Evolutionary conservation across 2,888 invertebrate genomes (phyloP), one percentile per base, ranked within the genome.

Genomic region (Parochlus steinenii): DNA sequence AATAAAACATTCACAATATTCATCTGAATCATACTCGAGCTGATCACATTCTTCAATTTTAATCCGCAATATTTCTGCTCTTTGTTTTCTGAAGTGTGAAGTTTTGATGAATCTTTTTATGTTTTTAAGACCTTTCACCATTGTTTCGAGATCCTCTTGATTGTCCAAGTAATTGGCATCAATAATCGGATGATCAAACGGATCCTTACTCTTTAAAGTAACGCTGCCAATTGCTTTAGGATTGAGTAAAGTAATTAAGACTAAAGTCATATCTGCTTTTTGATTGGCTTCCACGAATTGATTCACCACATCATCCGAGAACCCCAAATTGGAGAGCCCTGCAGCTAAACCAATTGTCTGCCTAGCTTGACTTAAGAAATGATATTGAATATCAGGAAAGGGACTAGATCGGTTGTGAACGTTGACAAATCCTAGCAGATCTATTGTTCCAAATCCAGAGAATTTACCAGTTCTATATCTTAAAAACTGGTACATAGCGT

Each of bases 1-100:
- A 18, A 83, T 64, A 42, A 76, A 71, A 49, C 87, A 87, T 47
- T 81, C 82, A 83, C 86, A 85, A 48, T 85, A 87, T 31, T 79
- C 79, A 49, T 86, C 82, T 8, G 75, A 72, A 45, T 74, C 73
- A 34, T 78, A 67, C 0, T 59, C 55, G 39, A 71, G 65, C 8
- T 69, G 68, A 38, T 74, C 70, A 48, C 87, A 89, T 0, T 79
- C 80, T 0, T 83, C 83, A 62, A 86, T 65, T 1, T 79, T 74
- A 27, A 80, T 71, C 37, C 69, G 71, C 42, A 82, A 46, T 3
- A 63, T 34, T 12, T 54, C 40, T 0, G 63, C 55, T 14, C 61
- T 55, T 4, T 59, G 47, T 3, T 54, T 47, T 12, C 48, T 46
- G 25, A 68, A 57, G 0, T 61, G 50, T 20, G 53, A 42, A 0